Evolutionary conservation across 2,888 invertebrate species (phyloP), one percentile per base, ranked within the genome.

Genomic region (Nemotelus pantherinus): DNA sequence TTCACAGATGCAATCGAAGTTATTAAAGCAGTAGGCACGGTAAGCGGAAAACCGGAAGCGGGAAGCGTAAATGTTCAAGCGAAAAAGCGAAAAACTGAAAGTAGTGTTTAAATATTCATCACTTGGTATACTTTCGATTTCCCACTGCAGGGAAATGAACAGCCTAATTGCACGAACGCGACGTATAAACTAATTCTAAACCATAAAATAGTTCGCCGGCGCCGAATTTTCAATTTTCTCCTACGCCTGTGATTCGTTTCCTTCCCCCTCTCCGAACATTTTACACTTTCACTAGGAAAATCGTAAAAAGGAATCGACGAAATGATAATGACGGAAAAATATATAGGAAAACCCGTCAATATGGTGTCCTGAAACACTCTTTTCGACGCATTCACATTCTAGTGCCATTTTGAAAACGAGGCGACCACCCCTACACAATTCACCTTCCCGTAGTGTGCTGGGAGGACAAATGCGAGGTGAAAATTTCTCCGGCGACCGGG

Each of bases 191-290:
- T 70, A 55, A 70, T 53, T 70, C 53, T 44, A 70, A 70, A 70
- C 44, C 47, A 44, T 53, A 10, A 9, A 70, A 43, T 39, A 67
- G 47, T 5, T 55, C 55, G 70, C 43, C 70, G 70, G 70, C 70
- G 70, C 53, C 70, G 53, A 70, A 70, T 70, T 70, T 70, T 70
- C 70, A 70, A 70, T 70, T 70, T 70, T 70, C 70, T 43, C 43
- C 41, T 70, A 55, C 70, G 70, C 70, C 70, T 70, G 41, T 60
- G 60, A 39, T 43, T 25, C 25, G 25, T 25, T 25, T 43, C 43
- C 39, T 70, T 70, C 41, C 70, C 70, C 53, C 70, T 70, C n/a
- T 43, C 44, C 25, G 70, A 9, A 7, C 25, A 41, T 39, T 41
- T 50, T 53, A n/a, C 58, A 58, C 58, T 10, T 25, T 58, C 58